A percentile compares a stretch with the other conserved stretches of the same genome.
Evolutionary conservation across 2,797 vertebrate genomes (phyloP).

Genomic region (Danio albolineatus): DNA sequence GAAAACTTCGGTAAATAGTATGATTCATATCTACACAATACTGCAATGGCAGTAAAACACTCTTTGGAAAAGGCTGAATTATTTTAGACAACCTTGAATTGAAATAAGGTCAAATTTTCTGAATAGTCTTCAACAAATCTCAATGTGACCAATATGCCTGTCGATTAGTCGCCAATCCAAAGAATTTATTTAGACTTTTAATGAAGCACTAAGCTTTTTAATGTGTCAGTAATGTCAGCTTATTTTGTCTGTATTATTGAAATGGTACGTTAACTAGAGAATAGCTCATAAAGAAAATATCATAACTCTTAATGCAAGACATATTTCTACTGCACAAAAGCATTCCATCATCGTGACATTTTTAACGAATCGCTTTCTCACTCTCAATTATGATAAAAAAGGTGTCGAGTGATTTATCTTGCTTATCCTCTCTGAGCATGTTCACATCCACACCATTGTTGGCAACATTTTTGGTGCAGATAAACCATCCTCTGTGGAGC

Average conservation of each 20-base stretch:
- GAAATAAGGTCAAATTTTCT: neutral
- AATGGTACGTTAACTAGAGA: neutral
- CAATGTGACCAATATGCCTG: neutral
- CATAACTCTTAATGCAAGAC: too few relatives aligned
- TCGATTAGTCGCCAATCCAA: neutral
- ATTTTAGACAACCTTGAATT: neutral
- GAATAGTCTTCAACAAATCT: neutral
- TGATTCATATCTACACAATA: constrained; percentile 70
- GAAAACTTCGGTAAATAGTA: constrained; percentile 33
- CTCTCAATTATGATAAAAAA: constrained; percentile 13
- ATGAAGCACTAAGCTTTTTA: neutral
- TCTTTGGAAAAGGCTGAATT: constrained; percentile 11
- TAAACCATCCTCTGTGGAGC: constrained; percentile 74
- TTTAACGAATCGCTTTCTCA: neutral
- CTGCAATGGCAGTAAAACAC: constrained; percentile 46
- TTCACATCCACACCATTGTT: constrained; percentile 34
- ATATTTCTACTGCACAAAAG: neutral
- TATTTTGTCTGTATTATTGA: neutral
- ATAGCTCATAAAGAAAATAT: neutral
- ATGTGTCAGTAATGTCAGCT: neutral
- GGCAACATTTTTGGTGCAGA: constrained; percentile 61
- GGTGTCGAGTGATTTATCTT: neutral
- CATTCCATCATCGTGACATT: neutral
- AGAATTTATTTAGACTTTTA: neutral
- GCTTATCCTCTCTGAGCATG: rapidly evolving